These are phyloP conservation scores for Hormiphora californensis DNA, from an alignment of 37 sponge, comb jelly and placozoan species.

Conservation along the genomic window DNA sequence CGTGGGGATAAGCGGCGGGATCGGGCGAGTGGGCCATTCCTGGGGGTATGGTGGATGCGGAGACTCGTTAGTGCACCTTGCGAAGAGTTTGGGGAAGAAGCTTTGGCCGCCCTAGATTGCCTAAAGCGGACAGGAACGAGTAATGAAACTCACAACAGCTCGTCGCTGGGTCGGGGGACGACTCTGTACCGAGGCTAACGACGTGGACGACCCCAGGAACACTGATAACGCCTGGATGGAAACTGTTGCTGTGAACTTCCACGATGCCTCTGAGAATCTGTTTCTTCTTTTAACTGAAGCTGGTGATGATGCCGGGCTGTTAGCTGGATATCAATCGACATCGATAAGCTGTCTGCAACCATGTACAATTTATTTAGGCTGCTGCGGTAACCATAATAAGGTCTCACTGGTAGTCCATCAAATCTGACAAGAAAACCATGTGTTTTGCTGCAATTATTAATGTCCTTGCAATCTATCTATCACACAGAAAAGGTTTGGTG, in stretches of 20 bases:
- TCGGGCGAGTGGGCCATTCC: constrained; percentile 91
- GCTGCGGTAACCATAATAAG: constrained; percentile 54
- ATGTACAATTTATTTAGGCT: constrained; percentile 64
- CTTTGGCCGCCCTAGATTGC: constrained; percentile 87
- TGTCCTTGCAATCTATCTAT: too few relatives aligned
- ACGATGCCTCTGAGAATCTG: constrained; percentile 63
- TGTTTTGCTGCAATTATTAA: too few relatives aligned
- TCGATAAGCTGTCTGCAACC: constrained; percentile 75
- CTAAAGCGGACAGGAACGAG: too few relatives aligned
- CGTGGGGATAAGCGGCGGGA: constrained; percentile 86
- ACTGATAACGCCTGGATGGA: constrained; percentile 99
- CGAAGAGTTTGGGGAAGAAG: constrained; percentile 99
- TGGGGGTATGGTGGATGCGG: constrained; percentile 99
- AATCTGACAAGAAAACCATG: too few relatives aligned
- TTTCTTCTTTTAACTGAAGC: constrained; percentile 58
- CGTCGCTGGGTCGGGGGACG: too few relatives aligned
- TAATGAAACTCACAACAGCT: too few relatives aligned
- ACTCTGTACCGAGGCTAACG: too few relatives aligned
- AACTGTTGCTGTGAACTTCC: constrained; percentile 95
- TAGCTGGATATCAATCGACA: constrained; percentile 71
- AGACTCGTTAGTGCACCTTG: constrained; percentile 94
- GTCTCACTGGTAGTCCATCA: constrained; percentile 48
- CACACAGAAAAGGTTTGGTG: too few relatives aligned
- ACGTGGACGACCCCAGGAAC: constrained; percentile 96
- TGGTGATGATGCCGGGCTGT: constrained; percentile 97